These are phyloP conservation scores for Cercopithecus hamlyni DNA, from an alignment of 2,797 vertebrate species.

Conservation along the genomic window DNA sequence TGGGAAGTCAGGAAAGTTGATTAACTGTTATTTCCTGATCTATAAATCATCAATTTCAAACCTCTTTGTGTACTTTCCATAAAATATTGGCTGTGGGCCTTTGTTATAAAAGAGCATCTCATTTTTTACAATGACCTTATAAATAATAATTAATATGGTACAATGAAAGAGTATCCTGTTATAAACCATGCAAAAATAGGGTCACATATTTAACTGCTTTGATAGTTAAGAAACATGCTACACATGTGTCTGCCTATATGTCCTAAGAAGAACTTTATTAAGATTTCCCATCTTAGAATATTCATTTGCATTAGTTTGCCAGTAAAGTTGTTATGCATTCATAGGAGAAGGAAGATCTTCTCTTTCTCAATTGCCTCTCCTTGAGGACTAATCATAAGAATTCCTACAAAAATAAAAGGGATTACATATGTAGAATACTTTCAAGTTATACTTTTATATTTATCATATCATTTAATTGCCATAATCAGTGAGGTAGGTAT, in stretches of 20 bases:
- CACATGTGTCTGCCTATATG: not conserved
- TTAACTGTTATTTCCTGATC: conserved; percentile 87
- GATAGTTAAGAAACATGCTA: not conserved
- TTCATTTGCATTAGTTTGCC: not conserved
- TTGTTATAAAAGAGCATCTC: conserved; percentile 83
- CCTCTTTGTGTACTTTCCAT: conserved; percentile 77
- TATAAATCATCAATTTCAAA: conserved; percentile 86
- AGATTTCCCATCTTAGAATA: not conserved
- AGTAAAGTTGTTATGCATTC: not conserved
- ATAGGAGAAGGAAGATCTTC: not conserved
- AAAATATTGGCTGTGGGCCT: conserved; percentile 82
- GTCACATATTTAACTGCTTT: conserved; percentile 48
- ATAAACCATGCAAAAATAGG: conserved; percentile 66
- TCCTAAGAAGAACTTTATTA: not conserved
- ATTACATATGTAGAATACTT: not conserved
- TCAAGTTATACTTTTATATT: not conserved
- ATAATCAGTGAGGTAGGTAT: not conserved
- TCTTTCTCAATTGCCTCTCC: not conserved
- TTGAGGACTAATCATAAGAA: not conserved
- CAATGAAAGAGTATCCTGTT: conserved; percentile 80
- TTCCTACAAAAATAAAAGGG: not conserved
- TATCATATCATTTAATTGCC: not conserved
- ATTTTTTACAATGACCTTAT: conserved; percentile 78
- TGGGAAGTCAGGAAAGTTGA: conserved; percentile 77
- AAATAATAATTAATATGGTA: conserved; percentile 84